Evolutionary conservation across 1,140 invertebrate species (phyloP).

Genomic region (Saxidomus purpurata): DNA sequence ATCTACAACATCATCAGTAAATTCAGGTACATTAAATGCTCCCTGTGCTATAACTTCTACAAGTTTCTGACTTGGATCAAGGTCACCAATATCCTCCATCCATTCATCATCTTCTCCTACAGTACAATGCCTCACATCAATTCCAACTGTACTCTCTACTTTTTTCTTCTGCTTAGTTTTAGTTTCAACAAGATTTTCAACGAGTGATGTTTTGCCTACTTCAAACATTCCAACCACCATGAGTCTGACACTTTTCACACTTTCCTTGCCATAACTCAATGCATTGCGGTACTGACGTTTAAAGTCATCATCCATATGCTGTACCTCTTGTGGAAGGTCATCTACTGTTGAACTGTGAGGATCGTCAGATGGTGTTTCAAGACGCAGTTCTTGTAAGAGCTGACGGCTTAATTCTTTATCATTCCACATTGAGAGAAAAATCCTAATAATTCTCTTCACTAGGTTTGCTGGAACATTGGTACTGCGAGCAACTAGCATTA

Average conservation of each 20-base stretch:
- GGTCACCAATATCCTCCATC: not conserved
- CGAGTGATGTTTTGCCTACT: conserved; percentile 52
- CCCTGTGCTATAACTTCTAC: not conserved
- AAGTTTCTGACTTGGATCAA: not conserved
- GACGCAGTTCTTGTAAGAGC: conserved; percentile 1
- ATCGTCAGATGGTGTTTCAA: not conserved
- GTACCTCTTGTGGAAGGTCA: not conserved
- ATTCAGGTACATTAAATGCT: not conserved
- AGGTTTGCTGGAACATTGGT: not conserved
- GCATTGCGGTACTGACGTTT: conserved; percentile 5
- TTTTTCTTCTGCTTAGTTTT: not conserved
- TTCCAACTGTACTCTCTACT: conserved; percentile 20
- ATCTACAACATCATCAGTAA: not conserved
- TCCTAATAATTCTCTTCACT: not conserved
- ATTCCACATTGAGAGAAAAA: conserved; percentile 25
- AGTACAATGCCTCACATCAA: conserved; percentile 16
- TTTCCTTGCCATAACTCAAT: not conserved
- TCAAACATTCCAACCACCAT: conserved; percentile 60
- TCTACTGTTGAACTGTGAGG: not conserved
- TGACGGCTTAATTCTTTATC: not conserved
- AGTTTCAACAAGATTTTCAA: conserved; percentile 14
- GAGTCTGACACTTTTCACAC: conserved; percentile 2
- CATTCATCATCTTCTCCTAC: not conserved
- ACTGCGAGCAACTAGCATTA: not conserved
- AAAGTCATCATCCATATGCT: conserved; percentile 1